Evolutionary conservation across 2,113 vertebrate genomes (phyloP).

Genomic region (Tyrannus savana): DNA sequence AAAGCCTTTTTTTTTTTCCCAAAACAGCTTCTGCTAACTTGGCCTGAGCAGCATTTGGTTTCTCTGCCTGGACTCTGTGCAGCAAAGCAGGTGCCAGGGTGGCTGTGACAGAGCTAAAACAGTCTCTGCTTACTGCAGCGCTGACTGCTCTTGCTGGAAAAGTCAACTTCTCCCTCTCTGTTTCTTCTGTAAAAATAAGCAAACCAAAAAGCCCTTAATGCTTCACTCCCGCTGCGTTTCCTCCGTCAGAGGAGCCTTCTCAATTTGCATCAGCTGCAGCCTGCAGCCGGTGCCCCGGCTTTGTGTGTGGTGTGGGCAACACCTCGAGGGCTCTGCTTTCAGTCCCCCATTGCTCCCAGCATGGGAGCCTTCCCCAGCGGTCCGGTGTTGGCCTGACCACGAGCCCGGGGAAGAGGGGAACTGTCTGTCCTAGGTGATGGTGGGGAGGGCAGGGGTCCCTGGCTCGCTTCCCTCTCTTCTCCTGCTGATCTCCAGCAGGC

Average conservation of each 20-base stretch:
- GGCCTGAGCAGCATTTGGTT: not conserved
- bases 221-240: not conserved
- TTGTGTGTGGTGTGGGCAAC: rapidly evolving
- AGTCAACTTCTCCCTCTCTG: not conserved
- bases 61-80: not conserved
- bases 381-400: not conserved
- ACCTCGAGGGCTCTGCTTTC: not conserved
- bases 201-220: not conserved
- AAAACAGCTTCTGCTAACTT: not conserved
- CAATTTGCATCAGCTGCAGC: rapidly evolving
- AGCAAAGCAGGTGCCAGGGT: rapidly evolving
- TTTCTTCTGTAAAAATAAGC: not conserved
- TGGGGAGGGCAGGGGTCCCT: not conserved
- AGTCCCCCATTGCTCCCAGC: not conserved
- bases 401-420: not conserved
- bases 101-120: not conserved
- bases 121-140: not conserved
- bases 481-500: not conserved
- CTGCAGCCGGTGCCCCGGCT: rapidly evolving
- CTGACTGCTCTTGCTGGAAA: not conserved
- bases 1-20: not conserved
- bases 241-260: not conserved
- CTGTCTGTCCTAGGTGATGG: not conserved
- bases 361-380: not conserved
- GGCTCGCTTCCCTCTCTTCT: not conserved